Evolutionary conservation across 2,113 vertebrate species (phyloP), one percentile per base, ranked within the genome.

Genomic region (Antigone vipio): DNA sequence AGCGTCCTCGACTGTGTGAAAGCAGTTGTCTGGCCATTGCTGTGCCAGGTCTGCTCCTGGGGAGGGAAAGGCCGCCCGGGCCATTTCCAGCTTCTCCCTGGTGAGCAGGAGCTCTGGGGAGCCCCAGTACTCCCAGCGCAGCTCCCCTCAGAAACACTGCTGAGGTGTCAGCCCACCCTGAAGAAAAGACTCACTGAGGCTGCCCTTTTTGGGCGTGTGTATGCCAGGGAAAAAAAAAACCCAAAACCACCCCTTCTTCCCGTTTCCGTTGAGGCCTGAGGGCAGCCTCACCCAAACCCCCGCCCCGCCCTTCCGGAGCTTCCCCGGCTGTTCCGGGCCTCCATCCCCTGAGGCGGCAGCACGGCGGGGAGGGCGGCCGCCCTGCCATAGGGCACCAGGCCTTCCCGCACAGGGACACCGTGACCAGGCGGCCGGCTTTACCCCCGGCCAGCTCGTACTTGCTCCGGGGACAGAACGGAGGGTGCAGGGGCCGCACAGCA

Each of bases 61-160:
- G 32, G 11, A 18, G 44, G 29, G 17, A 35, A 59, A 15, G 49
- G 15, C 45, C 0, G 1, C 1, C 3, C 26, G 11, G 20, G 35
- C 34, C 3, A 7, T 2, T 35, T 23, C 26, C 69, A 11, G 35
- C n/a, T 47, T 16, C 40, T 9, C 30, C 26, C 58, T 3, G 11
- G 17, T 5, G 4, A 23, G 26, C 12, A 23, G 26, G 10, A 2
- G 52, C 45, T 15, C 15, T 1, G 8, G 12, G n/a, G 12, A 34
- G 20, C 15, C n/a, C 11, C 2, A 2, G 2, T 35, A 23, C n/a
- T 14, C n/a, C 1, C 7, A 9, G 34, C 9, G 0, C 5, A 1
- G 26, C 26, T 10, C 5, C 2, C 50, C 59, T 35, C 76, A 32
- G 19, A 6, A 15, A 19, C 20, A 9, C 6, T 5, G 15, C 19